Base-by-base conservation (phyloP, 2,113 vertebrate genomes). In the Sciurus niger region DNA sequence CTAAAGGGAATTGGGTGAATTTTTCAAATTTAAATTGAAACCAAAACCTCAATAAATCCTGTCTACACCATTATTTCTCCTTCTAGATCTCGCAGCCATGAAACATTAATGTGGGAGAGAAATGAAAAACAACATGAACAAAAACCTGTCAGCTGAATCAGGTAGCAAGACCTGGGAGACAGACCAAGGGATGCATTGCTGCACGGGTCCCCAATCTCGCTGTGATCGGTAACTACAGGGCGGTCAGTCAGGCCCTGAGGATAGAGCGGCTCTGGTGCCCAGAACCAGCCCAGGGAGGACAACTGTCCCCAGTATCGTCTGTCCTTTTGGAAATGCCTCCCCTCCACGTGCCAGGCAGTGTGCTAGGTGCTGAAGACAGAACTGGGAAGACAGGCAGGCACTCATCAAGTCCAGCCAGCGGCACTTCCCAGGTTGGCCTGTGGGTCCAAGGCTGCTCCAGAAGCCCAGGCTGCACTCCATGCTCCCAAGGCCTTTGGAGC, bases 11-110 rank as follows among this genome's bases (percentile, higher is more conserved):
- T 24, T 46, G 60, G 58, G n/a, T 55, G 30, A 34, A 89, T 51
- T 91, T 85, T 93, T 86, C 84, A 83, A 83, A 86, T 90, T 96
- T 84, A 82, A 90, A 84, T 85, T 53, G 46, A 92, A 96, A 89
- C 86, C 63, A 51, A 89, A 96, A 95, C 88, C 11, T 11, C 89
- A 91, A 91, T 83, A 84, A 90, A 96, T 77, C 58, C 40, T 78
- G 63, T 4, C 53, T 40, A 37, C 13, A 58, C 48, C 58, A 37
- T 73, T 84, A 72, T 40, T 79, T 95, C 55, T 37, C 32, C 85
- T 65, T n/a, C 30, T 46, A 90, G 55, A 84, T 60, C 48, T 87
- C 67, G 84, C 8, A 90, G 68, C 34, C 78, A 85, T 30, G 25
- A 94, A 93, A 77, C 51, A 90, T 84, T 96, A 65, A 80, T 67